Percentiles rank a stretch among this genome's conserved stretches.
phyloP scores from a whole-genome alignment of 23 tunicate genomes.

The Styela plicata region DNA sequence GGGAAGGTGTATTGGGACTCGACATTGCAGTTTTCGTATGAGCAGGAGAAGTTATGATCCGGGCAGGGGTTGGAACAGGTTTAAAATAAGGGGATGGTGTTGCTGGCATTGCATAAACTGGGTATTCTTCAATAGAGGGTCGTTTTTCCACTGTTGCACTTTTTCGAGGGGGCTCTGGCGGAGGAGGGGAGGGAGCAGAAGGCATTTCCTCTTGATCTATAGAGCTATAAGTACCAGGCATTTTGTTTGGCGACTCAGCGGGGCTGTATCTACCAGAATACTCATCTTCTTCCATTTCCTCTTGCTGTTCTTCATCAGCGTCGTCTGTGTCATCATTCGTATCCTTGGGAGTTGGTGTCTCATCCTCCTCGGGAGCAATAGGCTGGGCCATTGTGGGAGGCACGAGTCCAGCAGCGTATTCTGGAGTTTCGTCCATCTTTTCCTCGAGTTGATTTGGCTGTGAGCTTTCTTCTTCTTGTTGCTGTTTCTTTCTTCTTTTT shows the following conservation, averaged over 20 bases:
- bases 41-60: neutral
- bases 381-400: conserved; percentile 43
- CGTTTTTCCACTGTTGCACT: conserved; percentile 36
- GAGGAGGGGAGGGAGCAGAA: neutral
- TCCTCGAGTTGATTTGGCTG: conserved; percentile 26
- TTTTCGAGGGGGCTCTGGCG: conserved; percentile 19
- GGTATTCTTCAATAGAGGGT: conserved; percentile 33
- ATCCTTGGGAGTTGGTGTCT: conserved; percentile 3
- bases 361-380: conserved; percentile 13
- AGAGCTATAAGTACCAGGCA: neutral
- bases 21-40: neutral
- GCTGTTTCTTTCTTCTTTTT: conserved; percentile 75
- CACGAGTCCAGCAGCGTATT: conserved; percentile 71
- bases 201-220: conserved; percentile 16
- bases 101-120: conserved; percentile 28
- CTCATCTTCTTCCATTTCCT: conserved; percentile 18
- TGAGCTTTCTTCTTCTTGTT: conserved; percentile 38
- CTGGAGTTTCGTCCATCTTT: conserved; percentile 63
- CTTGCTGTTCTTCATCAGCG: conserved; percentile 2
- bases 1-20: neutral
- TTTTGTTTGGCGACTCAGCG: conserved; percentile 10
- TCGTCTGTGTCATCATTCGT: neutral
- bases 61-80: neutral
- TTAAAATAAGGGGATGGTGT: conserved; percentile 25
- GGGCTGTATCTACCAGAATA: neutral